Base-by-base conservation (phyloP, 1,140 invertebrate species). In the Drosophila nannoptera region DNA sequence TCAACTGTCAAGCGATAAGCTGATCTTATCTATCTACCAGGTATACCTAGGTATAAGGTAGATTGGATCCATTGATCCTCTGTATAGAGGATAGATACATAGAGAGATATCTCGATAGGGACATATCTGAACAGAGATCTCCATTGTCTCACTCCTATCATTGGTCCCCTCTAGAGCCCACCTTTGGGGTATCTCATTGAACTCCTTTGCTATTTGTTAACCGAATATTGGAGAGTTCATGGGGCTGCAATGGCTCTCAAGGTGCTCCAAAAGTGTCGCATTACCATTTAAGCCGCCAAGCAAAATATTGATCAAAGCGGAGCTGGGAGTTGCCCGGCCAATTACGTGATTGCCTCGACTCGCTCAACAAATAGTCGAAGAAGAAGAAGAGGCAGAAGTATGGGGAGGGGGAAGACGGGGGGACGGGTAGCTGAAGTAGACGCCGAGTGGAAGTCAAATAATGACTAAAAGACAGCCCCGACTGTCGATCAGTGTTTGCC, bases 341-440 rank as follows among this genome's bases (percentile, higher is more conserved):
- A 60, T 60, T 48, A 60, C 32, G 49, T 16, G 29, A 59, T 58
- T 65, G 53, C 35, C 49, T 65, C 22, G 22, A 22, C 22, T 22
- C 22, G 22, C 22, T 35, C 29, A 42, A 9, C 1, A 32, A 49
- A 22, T 22, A 31, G 14, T 31, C 9, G 5, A 11, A 66, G 43
- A 52, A 66, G 49, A 12, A 8, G 12, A 5, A n/a, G 40, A 16
- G 12, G 14, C 12, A 43, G 6, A 16, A 42, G 40, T 5, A 43
- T n/a, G n/a, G n/a, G 14, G 7, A 43, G 12, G 22, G 3, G 22
- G 22, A 22, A n/a, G n/a, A n/a, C n/a, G n/a, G n/a, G 22, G 22
- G 22, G 22, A 22, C 1, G 22, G 1, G 22, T 22, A 22, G 22
- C 22, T 22, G 22, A 22, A 22, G 22, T 22, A 1, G 22, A 22